Evolutionary conservation across 2,113 vertebrate genomes (phyloP), one percentile per base, ranked within the genome.

Genomic region (Psammodynastes pulverulentus): DNA sequence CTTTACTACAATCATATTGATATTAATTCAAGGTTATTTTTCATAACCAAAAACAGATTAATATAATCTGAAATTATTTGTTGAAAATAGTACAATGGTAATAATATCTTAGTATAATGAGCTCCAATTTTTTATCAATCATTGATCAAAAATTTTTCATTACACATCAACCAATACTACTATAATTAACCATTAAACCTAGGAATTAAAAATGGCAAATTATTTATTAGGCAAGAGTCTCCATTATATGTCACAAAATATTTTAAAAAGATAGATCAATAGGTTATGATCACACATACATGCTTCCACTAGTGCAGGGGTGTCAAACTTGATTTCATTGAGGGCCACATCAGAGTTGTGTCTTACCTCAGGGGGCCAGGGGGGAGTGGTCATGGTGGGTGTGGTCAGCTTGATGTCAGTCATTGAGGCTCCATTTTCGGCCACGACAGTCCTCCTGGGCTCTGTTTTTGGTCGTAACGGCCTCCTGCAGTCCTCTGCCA

Each of bases 141-240:
- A 79, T 39, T 79, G 19, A 29, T 49, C 48, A 49, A 49, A 49
- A 49, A 49, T 49, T 45, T 26, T 29, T 49, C 17, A 2, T 86
- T 49, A 86, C 46, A 49, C 46, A 86, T 29, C n/a, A 56, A 46
- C 29, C 51, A 85, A 91, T 39, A 91, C 24, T 54, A 46, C 39
- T 58, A 26, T n/a, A 17, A 87, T n/a, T 43, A 24, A 85, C 26
- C 9, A n/a, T 52, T 51, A 53, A 39, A 5, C 15, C 51, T 13
- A 5, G 29, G 49, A 84, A 91, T 93, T 54, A 52, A 92, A 91
- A 94, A 91, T 7, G 46, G 89, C 23, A 46, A 58, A 23, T 3
- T 93, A 4, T 45, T 93, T 52, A 92, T 89, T 95, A 89, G 90
- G 19, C 1, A 96, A 90, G 90, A 90, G 79, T 84, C 94, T 93